phyloP scores from a whole-genome alignment of 2,113 vertebrate genomes.

The Peromyscus californicus region DNA sequence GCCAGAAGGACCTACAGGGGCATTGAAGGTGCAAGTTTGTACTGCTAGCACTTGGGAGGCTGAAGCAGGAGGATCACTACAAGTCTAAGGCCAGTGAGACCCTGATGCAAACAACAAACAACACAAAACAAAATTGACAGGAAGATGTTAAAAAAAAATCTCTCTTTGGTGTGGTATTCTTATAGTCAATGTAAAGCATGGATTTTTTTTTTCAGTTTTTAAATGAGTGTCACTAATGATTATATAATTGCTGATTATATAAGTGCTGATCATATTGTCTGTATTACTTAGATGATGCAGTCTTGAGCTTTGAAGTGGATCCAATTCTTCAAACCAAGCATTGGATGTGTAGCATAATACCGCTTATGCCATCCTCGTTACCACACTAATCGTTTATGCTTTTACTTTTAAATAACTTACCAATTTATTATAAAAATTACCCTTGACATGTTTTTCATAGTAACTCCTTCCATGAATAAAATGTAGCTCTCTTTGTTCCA shows the following conservation, averaged over 20 bases:
- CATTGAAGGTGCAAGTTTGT: neutral
- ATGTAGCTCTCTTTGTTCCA: slow-evolving; percentile 39
- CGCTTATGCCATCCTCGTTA: slow-evolving; percentile 7
- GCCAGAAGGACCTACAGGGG: neutral
- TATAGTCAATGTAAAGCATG: neutral
- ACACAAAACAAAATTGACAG: neutral
- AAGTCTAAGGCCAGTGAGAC: neutral
- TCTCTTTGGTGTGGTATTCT: neutral
- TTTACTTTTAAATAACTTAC: slow-evolving; percentile 53
- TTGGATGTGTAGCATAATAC: neutral
- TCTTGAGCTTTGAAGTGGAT: slow-evolving; percentile 19
- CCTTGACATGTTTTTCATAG: slow-evolving; percentile 47
- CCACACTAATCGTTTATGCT: neutral
- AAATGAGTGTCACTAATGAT: neutral
- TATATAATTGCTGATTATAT: neutral
- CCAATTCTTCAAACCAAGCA: slow-evolving; percentile 10
- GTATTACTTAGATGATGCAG: neutral
- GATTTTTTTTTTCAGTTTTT: neutral
- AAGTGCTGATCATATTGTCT: neutral
- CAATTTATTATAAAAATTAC: slow-evolving; percentile 45
- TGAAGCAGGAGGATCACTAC: neutral
- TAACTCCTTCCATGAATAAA: slow-evolving; percentile 51
- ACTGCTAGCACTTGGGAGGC: neutral
- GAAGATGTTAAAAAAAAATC: neutral
- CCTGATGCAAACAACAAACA: neutral